phyloP scores from a whole-genome alignment of 2,113 vertebrate genomes.

The Hiodon alosoides region DNA sequence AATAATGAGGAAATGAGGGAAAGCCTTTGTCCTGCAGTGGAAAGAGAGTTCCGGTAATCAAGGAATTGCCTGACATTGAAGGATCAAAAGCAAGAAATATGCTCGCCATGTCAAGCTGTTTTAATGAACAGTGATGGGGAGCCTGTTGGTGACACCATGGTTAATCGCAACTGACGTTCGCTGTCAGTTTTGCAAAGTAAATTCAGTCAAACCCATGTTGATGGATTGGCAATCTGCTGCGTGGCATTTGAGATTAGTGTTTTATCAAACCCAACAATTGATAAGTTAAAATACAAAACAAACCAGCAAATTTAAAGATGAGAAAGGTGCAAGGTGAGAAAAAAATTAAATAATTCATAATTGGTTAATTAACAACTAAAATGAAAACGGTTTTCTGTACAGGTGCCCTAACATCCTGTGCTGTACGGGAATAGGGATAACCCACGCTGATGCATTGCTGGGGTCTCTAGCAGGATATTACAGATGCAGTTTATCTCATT shows the following conservation, averaged over 20 bases:
- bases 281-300: not conserved
- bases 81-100: constrained; percentile 13
- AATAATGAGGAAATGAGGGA: constrained; percentile 23
- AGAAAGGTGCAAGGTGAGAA: not conserved
- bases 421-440: too few species aligned
- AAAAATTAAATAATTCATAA: not conserved
- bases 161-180: constrained; percentile 3
- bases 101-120: not conserved
- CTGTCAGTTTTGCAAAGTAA: constrained; percentile 22
- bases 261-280: not conserved
- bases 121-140: constrained; percentile 35
- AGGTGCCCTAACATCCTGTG: too few species aligned
- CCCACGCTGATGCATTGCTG: too few species aligned
- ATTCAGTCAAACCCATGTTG: constrained; percentile 19
- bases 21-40: constrained; percentile 23
- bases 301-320: not conserved
- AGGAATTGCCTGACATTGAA: constrained; percentile 20
- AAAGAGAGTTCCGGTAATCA: constrained; percentile 27
- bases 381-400: too few species aligned
- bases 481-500: too few species aligned
- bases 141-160: constrained; percentile 23
- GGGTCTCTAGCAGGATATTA: too few species aligned
- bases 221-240: constrained; percentile 25
- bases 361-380: not conserved
- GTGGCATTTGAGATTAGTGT: not conserved